These are phyloP conservation scores for Sebastes fasciatus DNA, from an alignment of 2,113 vertebrate species.

Conservation along the genomic window DNA sequence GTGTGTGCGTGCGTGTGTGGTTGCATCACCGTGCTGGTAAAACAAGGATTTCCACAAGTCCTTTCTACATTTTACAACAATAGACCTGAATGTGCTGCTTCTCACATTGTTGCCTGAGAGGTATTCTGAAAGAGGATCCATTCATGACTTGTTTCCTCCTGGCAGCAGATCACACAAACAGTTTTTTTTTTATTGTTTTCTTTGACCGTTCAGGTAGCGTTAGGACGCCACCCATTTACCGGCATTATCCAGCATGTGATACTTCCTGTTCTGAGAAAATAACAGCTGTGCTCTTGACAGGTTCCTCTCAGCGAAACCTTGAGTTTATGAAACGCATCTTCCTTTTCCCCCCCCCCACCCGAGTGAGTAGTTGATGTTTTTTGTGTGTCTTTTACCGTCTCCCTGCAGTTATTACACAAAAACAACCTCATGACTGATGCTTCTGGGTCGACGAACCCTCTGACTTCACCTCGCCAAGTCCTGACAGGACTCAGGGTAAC, in stretches of 20 bases:
- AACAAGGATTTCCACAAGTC: conserved; percentile 3
- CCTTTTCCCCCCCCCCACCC: background rate
- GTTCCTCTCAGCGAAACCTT: conserved; percentile 2
- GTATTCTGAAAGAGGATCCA: background rate
- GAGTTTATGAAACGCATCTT: background rate
- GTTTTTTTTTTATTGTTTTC: background rate
- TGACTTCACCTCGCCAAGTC: conserved; percentile 32
- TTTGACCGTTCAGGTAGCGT: conserved; percentile 33
- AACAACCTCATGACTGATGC: background rate
- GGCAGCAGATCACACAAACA: conserved; percentile 38
- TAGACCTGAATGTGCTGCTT: background rate
- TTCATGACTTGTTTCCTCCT: conserved; percentile 34
- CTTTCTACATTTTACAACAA: background rate
- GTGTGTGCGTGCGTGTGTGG: too few species aligned
- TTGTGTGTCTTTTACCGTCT: background rate
- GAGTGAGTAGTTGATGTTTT: background rate
- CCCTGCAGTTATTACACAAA: background rate
- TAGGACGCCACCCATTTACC: conserved; percentile 67
- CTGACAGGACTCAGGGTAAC: conserved; percentile 47
- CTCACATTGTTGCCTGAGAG: too few species aligned
- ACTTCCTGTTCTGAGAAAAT: conserved; percentile 68
- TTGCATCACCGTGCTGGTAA: background rate
- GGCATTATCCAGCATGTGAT: conserved; percentile 48
- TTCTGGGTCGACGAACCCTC: conserved; percentile 3
- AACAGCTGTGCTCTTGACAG: conserved; percentile 12